Evolutionary conservation across 2,888 invertebrate species (phyloP), one percentile per base, ranked within the genome.

Genomic region (Diarsia mendica): DNA sequence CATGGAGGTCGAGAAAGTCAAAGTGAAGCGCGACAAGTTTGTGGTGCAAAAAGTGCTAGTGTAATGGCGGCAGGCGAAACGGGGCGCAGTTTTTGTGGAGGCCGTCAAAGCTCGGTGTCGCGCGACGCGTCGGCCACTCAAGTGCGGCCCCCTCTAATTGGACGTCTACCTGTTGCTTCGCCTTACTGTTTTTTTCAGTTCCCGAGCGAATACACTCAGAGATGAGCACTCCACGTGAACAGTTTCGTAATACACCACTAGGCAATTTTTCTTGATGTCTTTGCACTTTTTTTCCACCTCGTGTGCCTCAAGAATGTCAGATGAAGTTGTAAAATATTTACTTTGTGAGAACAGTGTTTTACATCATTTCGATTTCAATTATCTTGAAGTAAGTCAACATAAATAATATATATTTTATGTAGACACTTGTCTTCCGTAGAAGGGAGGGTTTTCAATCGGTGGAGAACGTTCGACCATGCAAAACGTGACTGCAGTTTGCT

Each of bases 111-210:
- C 92, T 91, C 93, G 92, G 92, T 94, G 95, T 95, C 94, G 94
- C 93, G 92, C 91, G 91, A 91, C 93, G 92, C 93, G 91, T 90
- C 93, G 91, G 84, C 93, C 92, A 92, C 94, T 95, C 93, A 92
- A 94, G 93, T 91, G 91, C 92, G 93, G 91, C 92, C 91, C 91
- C 88, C 94, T 93, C 95, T 96, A 96, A 96, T 96, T 96, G 96
- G 96, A 94, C 92, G 93, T 93, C 94, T 95, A 96, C 96, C 96
- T 96, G 96, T 96, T 96, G 96, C 95, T 91, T 91, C 90, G 88
- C 90, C 93, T 93, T 92, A 92, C 91, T 90, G 91, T 93, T 93
- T 94, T 83, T 95, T 94, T 92, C 90, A 90, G 89, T 85, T 89
- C 85, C 89, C 89, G 86, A 89, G 90, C 86, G 93, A 93, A 92